Evolutionary conservation across 2,888 invertebrate species (phyloP), one percentile per base, ranked within the genome.

Genomic region (Dastarcus helophoroides): DNA sequence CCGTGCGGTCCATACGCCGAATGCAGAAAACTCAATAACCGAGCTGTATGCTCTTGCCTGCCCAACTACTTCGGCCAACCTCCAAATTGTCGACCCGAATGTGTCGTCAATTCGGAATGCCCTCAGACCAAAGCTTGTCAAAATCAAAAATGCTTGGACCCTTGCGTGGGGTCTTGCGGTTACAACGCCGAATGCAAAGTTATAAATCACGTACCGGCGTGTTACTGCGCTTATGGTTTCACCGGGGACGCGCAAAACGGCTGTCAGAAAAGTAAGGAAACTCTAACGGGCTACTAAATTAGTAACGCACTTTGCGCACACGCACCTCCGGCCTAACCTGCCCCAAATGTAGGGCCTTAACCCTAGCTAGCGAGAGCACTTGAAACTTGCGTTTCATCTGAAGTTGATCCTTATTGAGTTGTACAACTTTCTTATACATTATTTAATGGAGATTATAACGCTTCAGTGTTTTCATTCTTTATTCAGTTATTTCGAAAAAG

Each of bases 221-320:
- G 84, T 58, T 72, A 71, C 38, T 85, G 84, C 53, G 67, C 75
- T 39, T 65, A 65, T 24, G 75, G 73, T 36, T 75, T 72, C 47
- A 76, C 77, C 29, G 85, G 85, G 46, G 84, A 85, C 68, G 83
- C 85, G 15, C 82, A 83, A 57, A 71, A 75, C 3, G 77, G 79
- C 50, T 85, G 84, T 56, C 73, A 73, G 46, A 39, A 50, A 53
- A 41, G 58, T 60, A 58, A 54, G 56, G 39, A 25, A 10, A 5
- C 8, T 8, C 19, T 19, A 19, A 19, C 19, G n/a, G n/a, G n/a
- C n/a, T n/a, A n/a, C n/a, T n/a, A n/a, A n/a, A n/a, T n/a, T n/a
- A n/a, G n/a, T n/a, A n/a, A n/a, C n/a, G n/a, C n/a, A n/a, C n/a
- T n/a, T n/a, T n/a, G n/a, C n/a, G n/a, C n/a, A n/a, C n/a, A n/a